Percentiles rank a stretch among this genome's conserved stretches.
These are phyloP conservation scores for Chlorospingus flavigularis DNA, from an alignment of 2,797 vertebrate genomes.

Conservation along the genomic window DNA sequence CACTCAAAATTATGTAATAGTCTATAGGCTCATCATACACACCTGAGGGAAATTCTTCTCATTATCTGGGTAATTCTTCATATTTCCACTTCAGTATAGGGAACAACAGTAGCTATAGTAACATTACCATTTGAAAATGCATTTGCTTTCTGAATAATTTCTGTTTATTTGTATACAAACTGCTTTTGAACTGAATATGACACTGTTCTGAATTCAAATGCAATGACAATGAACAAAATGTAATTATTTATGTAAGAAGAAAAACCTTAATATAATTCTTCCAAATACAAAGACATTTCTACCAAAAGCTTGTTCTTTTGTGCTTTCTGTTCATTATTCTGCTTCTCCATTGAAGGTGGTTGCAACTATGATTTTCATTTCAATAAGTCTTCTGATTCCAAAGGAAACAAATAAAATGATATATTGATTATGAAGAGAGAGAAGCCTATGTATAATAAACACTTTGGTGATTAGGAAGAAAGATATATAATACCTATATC, in stretches of 20 bases:
- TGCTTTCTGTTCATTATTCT: neutral
- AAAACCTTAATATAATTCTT: constrained; percentile 15
- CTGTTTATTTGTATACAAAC: constrained; percentile 58
- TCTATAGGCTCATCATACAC: neutral
- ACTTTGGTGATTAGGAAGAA: neutral
- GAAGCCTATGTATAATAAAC: neutral
- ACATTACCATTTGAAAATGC: constrained; percentile 27
- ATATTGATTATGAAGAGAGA: neutral
- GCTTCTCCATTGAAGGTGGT: neutral
- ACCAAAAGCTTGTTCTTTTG: neutral
- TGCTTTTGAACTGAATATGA: constrained; percentile 42
- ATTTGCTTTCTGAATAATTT: constrained; percentile 51
- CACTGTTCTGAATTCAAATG: constrained; percentile 37
- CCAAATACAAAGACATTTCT: neutral
- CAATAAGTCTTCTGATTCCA: neutral
- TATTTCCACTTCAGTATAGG: neutral
- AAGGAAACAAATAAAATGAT: neutral
- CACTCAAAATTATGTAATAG: neutral
- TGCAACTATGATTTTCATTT: neutral
- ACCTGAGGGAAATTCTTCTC: neutral
- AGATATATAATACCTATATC: neutral
- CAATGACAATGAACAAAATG: neutral
- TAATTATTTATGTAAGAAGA: neutral
- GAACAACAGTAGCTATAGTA: constrained; percentile 55
- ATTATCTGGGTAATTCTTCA: neutral